Evolutionary conservation across 2,888 invertebrate genomes (phyloP), one percentile per base, ranked within the genome.

Genomic region (Geotrupes spiniger): DNA sequence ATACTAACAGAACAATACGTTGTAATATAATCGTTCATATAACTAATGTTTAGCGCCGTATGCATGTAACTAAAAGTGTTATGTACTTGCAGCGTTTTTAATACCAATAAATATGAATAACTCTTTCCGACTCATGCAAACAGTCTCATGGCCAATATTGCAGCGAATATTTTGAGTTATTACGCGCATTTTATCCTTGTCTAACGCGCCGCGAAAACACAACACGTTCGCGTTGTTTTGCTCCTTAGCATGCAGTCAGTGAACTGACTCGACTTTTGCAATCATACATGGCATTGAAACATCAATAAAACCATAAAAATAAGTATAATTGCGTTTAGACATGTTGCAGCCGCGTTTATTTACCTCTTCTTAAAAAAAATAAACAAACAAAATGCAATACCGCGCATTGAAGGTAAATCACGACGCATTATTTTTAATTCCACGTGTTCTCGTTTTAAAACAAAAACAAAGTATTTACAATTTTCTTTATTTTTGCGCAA

Each of bases 221-320:
- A 55, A 41, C 26, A 29, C 27, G 40, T 40, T 31, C 40, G 46
- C 28, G 45, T 49, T 62, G 56, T 63, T 65, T 59, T 61, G 57
- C 57, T 63, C 59, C 58, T 65, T 63, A 65, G 61, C 62, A 61
- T 64, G 63, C 68, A 67, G 69, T 66, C 69, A 65, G 54, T 66
- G 68, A 69, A 69, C 69, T 60, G 63, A 58, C 62, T 62, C 62
- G 61, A 50, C 62, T 63, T 63, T 64, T 59, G 64, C 64, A 66
- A 65, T 66, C 63, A 62, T 60, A 64, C 59, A 53, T 65, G 68
- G 61, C 67, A 67, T 66, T 68, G 67, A 66, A 63, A 61, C 64
- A 63, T 67, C 66, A 63, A 66, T 68, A 67, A 64, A 65, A 63
- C 62, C 56, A 60, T 62, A 62, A 65, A 65, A 66, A 63, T 62